Evolutionary conservation across 2,888 invertebrate species (phyloP).

Genomic region (Mamestra brassicae): DNA sequence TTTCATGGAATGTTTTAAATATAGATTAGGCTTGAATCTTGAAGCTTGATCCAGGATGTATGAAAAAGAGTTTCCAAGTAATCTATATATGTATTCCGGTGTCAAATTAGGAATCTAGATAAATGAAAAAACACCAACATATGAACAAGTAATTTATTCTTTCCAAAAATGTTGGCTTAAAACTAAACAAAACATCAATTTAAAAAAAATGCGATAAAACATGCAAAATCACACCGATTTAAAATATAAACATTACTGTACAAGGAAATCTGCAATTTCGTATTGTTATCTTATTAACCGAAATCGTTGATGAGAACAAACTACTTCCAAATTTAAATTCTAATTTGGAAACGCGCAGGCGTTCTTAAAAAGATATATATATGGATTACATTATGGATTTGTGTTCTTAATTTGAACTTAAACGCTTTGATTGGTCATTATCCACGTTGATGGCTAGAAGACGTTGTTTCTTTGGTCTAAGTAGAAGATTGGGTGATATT

Average conservation of each 20-base stretch:
- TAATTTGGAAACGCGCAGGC: conserved; percentile 51
- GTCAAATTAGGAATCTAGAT: too few relatives aligned
- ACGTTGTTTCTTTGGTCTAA: conserved; percentile 14
- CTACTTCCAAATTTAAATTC: conserved; percentile 42
- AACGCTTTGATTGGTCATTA: conserved; percentile 33
- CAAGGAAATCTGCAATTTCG: conserved; percentile 43
- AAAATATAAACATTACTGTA: background rate
- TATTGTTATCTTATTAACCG: conserved; percentile 22
- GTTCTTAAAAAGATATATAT: conserved; percentile 36
- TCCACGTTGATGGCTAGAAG: conserved; percentile 6
- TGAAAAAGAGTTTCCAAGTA: too few relatives aligned
- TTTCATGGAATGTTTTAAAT: too few relatives aligned
- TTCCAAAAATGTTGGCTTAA: background rate
- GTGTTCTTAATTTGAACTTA: conserved; percentile 36
- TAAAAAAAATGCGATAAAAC: background rate
- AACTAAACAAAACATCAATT: conserved; percentile 5
- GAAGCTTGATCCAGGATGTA: too few relatives aligned
- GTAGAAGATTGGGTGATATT: conserved; percentile 33
- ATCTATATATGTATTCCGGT: too few relatives aligned
- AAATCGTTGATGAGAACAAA: conserved; percentile 21
- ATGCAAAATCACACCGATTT: conserved; percentile 18
- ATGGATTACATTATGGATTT: conserved; percentile 23
- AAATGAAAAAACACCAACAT: too few relatives aligned
- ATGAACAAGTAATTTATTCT: background rate
- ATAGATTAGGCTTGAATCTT: too few relatives aligned